A percentile compares a stretch with the other conserved stretches of the same genome.
These are phyloP conservation scores for Drosophila miranda DNA, from an alignment of 1,140 invertebrate species.

Conservation along the genomic window DNA sequence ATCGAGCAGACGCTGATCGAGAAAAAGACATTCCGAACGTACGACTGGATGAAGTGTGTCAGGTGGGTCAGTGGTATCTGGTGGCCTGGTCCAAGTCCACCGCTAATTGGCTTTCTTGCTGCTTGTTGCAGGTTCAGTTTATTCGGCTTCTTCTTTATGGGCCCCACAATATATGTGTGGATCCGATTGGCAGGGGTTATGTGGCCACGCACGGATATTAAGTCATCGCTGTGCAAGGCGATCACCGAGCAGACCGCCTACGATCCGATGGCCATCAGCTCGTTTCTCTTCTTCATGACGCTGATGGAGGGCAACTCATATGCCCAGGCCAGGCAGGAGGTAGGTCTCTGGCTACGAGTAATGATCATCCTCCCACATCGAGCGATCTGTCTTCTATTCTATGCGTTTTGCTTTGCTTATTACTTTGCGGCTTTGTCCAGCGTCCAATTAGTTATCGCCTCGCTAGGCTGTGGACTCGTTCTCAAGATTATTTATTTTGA, in stretches of 20 bases:
- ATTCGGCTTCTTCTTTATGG: constrained; percentile 86
- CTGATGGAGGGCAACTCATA: constrained; percentile 85
- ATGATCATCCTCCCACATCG: no score
- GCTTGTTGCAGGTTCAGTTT: constrained; percentile 83
- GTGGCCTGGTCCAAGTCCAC: constrained; percentile 16
- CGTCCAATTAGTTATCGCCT: constrained; percentile 36
- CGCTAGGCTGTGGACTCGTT: constrained; percentile 18
- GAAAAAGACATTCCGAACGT: constrained; percentile 83
- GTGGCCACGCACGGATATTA: constrained; percentile 85
- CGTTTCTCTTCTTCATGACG: constrained; percentile 87
- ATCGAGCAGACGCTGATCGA: constrained; percentile 84
- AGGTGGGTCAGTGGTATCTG: constrained; percentile 62
- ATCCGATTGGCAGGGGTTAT: constrained; percentile 84
- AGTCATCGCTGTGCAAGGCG: constrained; percentile 86
- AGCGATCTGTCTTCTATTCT: no score
- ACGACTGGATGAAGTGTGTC: constrained; percentile 82
- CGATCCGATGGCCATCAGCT: constrained; percentile 86
- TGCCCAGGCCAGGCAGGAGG: constrained; percentile 84
- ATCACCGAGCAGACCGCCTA: constrained; percentile 86
- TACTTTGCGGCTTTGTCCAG: constrained; percentile 15
- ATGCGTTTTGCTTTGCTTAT: constrained; percentile 1
- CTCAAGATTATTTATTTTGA: constrained; percentile 31
- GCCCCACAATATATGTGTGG: constrained; percentile 86
- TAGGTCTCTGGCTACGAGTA: constrained; percentile 60
- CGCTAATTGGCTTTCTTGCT: constrained; percentile 14